A percentile compares a stretch with the other conserved stretches of the same genome.
Evolutionary conservation across 1,140 invertebrate genomes (phyloP).

Genomic region (Drosophila leontia): DNA sequence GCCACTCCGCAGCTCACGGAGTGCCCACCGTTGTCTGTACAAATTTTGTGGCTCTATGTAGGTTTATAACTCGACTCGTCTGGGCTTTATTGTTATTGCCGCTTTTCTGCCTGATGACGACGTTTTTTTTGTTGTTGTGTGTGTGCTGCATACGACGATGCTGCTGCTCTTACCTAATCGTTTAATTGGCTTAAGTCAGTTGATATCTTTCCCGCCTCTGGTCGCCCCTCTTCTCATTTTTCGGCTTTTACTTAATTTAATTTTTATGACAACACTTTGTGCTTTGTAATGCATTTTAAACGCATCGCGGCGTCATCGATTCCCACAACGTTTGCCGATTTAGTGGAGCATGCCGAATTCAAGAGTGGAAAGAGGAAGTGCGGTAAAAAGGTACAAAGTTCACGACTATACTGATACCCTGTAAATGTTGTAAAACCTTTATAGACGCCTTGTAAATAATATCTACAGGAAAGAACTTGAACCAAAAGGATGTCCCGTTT

Average conservation of each 20-base stretch:
- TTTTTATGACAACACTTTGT: constrained; percentile 77
- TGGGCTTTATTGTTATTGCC: constrained; percentile 54
- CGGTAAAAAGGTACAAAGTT: neutral
- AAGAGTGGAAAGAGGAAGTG: constrained; percentile 34
- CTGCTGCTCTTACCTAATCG: constrained; percentile 76
- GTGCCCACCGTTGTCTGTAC: constrained; percentile 42
- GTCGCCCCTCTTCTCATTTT: constrained; percentile 15
- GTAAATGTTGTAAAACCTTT: neutral
- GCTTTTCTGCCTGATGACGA: constrained; percentile 48
- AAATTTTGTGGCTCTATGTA: constrained; percentile 72
- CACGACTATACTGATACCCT: neutral
- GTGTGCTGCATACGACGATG: constrained; percentile 40
- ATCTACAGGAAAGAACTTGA: neutral
- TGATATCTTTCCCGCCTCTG: constrained; percentile 31
- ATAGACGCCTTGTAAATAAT: no score
- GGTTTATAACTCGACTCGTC: constrained; percentile 70
- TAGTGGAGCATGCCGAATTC: constrained; percentile 54
- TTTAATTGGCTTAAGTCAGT: constrained; percentile 81
- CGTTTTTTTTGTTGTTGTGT: constrained; percentile 23
- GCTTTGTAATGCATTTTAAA: constrained; percentile 78
- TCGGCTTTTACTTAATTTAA: constrained; percentile 70
- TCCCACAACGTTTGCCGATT: constrained; percentile 55
- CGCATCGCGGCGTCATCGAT: constrained; percentile 63
- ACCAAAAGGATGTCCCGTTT: neutral
- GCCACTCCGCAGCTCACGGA: constrained; percentile 9